Evolutionary conservation across 2,888 invertebrate species (phyloP).

Genomic region (Drosophila algonquin): DNA sequence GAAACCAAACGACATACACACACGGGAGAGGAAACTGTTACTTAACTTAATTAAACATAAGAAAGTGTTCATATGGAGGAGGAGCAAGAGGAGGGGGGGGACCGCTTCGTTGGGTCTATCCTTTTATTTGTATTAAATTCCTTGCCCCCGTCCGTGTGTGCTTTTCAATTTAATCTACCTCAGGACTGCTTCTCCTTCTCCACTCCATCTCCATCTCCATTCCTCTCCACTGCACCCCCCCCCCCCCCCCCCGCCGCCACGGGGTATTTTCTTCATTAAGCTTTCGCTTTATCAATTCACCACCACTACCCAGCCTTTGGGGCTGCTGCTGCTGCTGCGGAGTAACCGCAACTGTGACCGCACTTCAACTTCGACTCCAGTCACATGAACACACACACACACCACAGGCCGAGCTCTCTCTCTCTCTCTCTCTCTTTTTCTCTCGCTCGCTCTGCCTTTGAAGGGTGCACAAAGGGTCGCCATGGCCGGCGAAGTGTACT

Average conservation of each 20-base stretch:
- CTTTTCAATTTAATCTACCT: not conserved
- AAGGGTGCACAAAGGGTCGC: constrained; percentile 16
- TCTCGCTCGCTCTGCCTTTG: not conserved
- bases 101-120: not conserved
- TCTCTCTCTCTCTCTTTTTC: not conserved
- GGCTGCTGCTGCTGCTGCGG: constrained; percentile 46
- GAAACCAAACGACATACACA: no score
- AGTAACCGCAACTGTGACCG: constrained; percentile 67
- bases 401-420: not conserved
- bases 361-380: constrained; percentile 58
- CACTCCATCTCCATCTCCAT: not conserved
- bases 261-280: constrained; percentile 30
- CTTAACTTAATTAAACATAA: no score
- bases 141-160: not conserved
- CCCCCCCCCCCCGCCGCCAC: constrained; percentile 6
- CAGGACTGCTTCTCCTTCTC: not conserved
- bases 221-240: constrained; percentile 9
- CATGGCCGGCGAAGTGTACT: not conserved
- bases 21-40: no score
- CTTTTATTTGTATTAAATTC: not conserved
- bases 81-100: no score
- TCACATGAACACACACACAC: constrained; percentile 19
- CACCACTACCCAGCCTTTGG: constrained; percentile 62
- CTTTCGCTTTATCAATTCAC: constrained; percentile 39
- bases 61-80: no score